phyloP scores from a whole-genome alignment of 2,113 vertebrate genomes.

The Murina feae region DNA sequence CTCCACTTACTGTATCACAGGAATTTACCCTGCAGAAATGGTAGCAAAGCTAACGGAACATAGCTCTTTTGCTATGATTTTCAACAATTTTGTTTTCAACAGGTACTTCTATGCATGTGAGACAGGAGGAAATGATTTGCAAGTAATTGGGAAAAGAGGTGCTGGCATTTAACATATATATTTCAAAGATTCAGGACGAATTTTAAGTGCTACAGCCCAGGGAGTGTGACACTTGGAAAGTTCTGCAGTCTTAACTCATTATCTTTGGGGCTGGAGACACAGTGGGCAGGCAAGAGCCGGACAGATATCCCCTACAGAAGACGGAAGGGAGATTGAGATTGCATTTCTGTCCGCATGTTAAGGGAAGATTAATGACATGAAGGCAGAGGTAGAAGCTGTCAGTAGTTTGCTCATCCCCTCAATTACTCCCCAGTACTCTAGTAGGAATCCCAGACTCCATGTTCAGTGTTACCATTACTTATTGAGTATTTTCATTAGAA shows the following conservation, averaged over 20 bases:
- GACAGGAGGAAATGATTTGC: neutral
- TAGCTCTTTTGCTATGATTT: neutral
- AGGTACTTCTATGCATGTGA: neutral
- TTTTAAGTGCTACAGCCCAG: neutral
- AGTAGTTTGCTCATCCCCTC: neutral
- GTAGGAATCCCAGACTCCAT: neutral
- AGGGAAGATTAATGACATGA: neutral
- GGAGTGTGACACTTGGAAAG: neutral
- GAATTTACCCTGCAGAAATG: neutral
- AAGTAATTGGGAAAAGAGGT: neutral
- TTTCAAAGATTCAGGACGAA: conserved; percentile 6
- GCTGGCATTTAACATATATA: neutral
- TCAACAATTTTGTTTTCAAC: neutral
- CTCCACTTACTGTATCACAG: neutral
- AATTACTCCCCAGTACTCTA: neutral
- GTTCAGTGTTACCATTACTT: neutral
- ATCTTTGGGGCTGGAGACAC: neutral
- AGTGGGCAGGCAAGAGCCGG: neutral
- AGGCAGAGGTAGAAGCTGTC: neutral
- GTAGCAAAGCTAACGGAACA: neutral
- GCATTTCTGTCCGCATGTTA: neutral
- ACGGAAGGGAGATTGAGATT: conserved; percentile 8
- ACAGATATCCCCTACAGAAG: neutral
- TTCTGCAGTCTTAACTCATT: neutral
- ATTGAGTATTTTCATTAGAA: conserved; percentile 25